A percentile compares a stretch with the other conserved stretches of the same genome.
phyloP scores from a whole-genome alignment of 1,140 invertebrate genomes.

The Latrodectus geometricus region DNA sequence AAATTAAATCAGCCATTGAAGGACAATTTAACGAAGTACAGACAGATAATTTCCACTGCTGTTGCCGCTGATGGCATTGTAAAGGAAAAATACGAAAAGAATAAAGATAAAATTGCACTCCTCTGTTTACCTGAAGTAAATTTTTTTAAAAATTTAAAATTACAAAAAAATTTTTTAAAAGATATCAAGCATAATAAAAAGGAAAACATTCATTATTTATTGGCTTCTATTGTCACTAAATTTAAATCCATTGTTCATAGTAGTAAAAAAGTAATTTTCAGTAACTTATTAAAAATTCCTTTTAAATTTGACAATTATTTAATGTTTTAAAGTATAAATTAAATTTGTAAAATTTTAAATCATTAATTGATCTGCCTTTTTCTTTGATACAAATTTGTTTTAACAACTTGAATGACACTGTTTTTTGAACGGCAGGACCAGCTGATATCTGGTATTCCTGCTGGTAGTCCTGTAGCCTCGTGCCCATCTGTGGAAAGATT shows the following conservation, averaged over 20 bases:
- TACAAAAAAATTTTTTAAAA: slow-evolving; percentile 16
- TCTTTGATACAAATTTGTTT: too few species aligned
- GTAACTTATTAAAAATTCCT: too few species aligned
- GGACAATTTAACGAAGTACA: slow-evolving; percentile 89
- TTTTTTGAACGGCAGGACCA: slow-evolving; percentile 67
- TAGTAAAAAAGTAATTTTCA: too few species aligned
- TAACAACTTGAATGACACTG: background rate
- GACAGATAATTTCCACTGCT: slow-evolving; percentile 90
- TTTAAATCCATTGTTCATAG: too few species aligned
- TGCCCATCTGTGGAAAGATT: slow-evolving; percentile 74
- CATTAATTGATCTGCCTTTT: too few species aligned
- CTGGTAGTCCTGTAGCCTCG: slow-evolving; percentile 65
- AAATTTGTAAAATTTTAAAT: too few species aligned
- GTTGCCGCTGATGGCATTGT: slow-evolving; percentile 82
- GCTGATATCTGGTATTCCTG: slow-evolving; percentile 70
- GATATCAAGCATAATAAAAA: background rate
- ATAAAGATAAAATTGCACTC: slow-evolving; percentile 85
- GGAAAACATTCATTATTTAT: background rate
- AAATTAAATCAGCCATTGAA: slow-evolving; percentile 90
- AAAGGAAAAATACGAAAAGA: slow-evolving; percentile 85
- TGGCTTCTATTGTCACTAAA: too few species aligned
- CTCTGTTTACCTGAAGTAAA: slow-evolving; percentile 78
- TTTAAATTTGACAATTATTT: too few species aligned
- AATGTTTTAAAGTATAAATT: too few species aligned
- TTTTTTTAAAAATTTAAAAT: background rate